Percentiles rank a stretch among this genome's conserved stretches.
Conservation (phyloP, 2,113 vertebrate genomes). For the Limanda limanda region DNA sequence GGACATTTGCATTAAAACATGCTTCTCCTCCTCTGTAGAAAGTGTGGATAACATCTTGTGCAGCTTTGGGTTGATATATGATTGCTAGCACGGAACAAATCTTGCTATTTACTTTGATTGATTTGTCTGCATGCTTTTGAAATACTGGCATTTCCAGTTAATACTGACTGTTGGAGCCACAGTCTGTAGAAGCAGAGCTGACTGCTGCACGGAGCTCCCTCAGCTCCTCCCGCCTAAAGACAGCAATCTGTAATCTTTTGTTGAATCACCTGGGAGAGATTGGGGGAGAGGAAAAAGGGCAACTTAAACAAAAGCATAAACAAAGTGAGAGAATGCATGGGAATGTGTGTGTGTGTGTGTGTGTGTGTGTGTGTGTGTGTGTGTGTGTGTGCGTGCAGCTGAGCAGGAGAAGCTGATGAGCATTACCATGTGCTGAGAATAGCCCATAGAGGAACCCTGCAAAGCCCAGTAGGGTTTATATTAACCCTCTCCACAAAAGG, state of each 20-base stretch:
- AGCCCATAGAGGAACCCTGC: conserved; percentile 43
- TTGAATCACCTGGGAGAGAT: conserved; percentile 64
- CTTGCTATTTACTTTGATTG: background rate
- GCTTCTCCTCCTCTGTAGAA: too few relatives aligned
- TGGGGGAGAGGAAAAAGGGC: conserved; percentile 17
- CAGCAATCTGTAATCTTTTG: conserved; percentile 68
- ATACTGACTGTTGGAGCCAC: conserved; percentile 13
- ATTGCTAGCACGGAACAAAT: too few relatives aligned
- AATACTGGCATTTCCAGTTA: conserved; percentile 11
- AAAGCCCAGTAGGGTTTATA: conserved; percentile 48
- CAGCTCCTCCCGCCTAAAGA: conserved; percentile 53
- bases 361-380: background rate
- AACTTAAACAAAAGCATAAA: conserved; percentile 42
- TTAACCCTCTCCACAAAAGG: conserved; percentile 47
- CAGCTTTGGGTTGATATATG: too few relatives aligned
- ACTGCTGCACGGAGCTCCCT: conserved; percentile 47
- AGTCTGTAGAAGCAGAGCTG: conserved; percentile 30
- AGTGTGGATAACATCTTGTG: too few relatives aligned
- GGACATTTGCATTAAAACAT: too few relatives aligned
- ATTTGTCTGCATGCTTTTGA: background rate
- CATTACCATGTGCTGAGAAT: conserved; percentile 43
- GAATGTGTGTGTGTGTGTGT: conserved; percentile 18
- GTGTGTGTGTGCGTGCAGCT: conserved; percentile 15
- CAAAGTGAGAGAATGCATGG: conserved; percentile 39
- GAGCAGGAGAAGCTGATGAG: conserved; percentile 41